Evolutionary conservation across 2,113 vertebrate species (phyloP), one percentile per base, ranked within the genome.

Genomic region (Xiphias gladius): DNA sequence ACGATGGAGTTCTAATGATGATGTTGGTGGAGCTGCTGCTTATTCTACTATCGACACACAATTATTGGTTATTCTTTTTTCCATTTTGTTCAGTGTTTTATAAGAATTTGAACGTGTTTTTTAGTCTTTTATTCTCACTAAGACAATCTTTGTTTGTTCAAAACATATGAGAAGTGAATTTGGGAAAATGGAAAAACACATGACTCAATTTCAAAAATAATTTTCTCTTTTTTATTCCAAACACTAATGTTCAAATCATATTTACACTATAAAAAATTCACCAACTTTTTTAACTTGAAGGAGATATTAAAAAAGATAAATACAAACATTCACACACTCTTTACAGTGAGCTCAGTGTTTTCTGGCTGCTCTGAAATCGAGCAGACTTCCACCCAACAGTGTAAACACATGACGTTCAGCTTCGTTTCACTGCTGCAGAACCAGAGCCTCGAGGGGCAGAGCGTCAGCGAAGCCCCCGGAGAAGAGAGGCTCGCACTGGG

Each of bases 371-470:
- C 8, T 61, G 70, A 24, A 13, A 14, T 28, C 11, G 55, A 5
- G 4, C 17, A 66, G 41, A 74, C 43, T 19, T 28, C 26, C 24
- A 59, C 39, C 9, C 24, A 28, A 59, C 4, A 9, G 30, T 63
- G 82, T 74, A 63, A 80, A 76, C 76, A 48, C 24, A 4, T 16
- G 16, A 50, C 22, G 0, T 50, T 54, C 32, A 16, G 39, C 22
- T 52, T 14, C 46, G 26, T 24, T 5, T 85, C 73, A 72, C 39
- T 76, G 78, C 54, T 52, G 72, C 8, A 88, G 79, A 46, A 67
- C 70, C 84, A 90, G 67, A 7, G 70, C 7, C 63, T 82, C 66
- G 0, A 90, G 88, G 70, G 76, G 66, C 58, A 66, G 63, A 2
- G 19, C 7, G 4, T 86, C 83, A 13, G 2, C 1, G 50, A 88